Base-by-base conservation (phyloP, 2,113 vertebrate genomes). In the Rhinolophus ferrumequinum region DNA sequence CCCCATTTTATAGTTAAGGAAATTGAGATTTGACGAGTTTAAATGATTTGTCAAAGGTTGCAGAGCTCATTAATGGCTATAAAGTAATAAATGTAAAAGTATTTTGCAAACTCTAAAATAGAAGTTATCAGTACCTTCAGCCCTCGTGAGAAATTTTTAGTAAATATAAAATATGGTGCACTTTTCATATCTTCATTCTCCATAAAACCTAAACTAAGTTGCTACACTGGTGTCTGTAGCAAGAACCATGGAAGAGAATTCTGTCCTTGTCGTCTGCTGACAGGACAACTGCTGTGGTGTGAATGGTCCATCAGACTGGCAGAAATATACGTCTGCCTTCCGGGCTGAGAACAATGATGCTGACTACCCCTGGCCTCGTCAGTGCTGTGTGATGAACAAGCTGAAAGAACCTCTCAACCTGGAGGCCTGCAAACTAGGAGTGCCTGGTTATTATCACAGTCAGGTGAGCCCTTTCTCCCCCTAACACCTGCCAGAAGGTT, bases 251-350 rank as follows among this genome's bases (percentile, higher is more conserved):
- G 92, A 90, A 44, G 67, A 88, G 28, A 86, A 80, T 72, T 88
- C 9, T 33, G 33, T 91, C 0, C 56, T 52, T 96, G 54, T 92
- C 26, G 1, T 41, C 2, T 90, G 26, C 67, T 24, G 28, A 38
- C 92, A 99, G 99, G 98, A 98, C 11, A 66, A 98, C 0, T 99
- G 99, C 97, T 99, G 99, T 1, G 99, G 99, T 8, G 98, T 99
- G 24, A 81, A 8, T 0, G 98, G 99, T 3, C 98, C 99, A 6
- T 97, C 79, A 0, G 99, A 99, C 97, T 99, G 99, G 99, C 98
- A 99, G 97, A 16, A 96, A 0, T 99, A 99, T 76, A 97, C 10
- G 0, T 99, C 99, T 0, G 91, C 93, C 33, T 99, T 99, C 97
- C 97, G 98, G 11, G 0, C 0, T 0, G 52, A 7, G 0, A 95